Evolutionary conservation across 2,113 vertebrate genomes (phyloP).

Genomic region (Phodopus roborovskii): DNA sequence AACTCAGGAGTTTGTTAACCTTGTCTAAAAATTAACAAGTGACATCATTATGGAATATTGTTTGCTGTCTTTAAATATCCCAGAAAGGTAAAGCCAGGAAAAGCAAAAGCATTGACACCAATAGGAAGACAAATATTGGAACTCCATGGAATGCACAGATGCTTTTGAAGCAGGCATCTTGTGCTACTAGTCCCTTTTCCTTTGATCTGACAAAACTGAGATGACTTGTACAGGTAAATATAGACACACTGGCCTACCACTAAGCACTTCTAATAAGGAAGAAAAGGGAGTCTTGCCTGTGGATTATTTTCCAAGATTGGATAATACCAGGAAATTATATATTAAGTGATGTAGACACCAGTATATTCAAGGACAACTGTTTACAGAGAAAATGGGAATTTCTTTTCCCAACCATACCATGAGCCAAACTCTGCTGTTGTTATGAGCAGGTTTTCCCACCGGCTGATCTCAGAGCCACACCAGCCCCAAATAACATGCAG

Average conservation of each 20-base stretch:
- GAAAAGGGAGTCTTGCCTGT: neutral
- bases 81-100: neutral
- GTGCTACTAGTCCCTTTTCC: neutral
- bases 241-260: neutral
- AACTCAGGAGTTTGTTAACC: conserved; percentile 43
- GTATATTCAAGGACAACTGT: rapidly evolving
- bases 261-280: neutral
- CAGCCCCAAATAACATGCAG: too few species aligned
- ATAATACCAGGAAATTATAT: neutral
- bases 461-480: too few species aligned
- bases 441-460: too few species aligned
- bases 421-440: neutral
- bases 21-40: conserved; percentile 64
- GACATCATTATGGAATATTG: neutral
- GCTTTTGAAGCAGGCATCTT: neutral
- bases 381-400: rapidly evolving
- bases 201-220: neutral
- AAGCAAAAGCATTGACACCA: neutral
- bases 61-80: neutral
- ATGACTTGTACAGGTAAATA: neutral
- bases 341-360: neutral
- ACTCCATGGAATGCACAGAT: neutral
- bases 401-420: too few species aligned
- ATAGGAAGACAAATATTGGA: neutral
- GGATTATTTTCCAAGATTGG: neutral